Conservation (phyloP, 2,113 vertebrate species). For the Merops nubicus region DNA sequence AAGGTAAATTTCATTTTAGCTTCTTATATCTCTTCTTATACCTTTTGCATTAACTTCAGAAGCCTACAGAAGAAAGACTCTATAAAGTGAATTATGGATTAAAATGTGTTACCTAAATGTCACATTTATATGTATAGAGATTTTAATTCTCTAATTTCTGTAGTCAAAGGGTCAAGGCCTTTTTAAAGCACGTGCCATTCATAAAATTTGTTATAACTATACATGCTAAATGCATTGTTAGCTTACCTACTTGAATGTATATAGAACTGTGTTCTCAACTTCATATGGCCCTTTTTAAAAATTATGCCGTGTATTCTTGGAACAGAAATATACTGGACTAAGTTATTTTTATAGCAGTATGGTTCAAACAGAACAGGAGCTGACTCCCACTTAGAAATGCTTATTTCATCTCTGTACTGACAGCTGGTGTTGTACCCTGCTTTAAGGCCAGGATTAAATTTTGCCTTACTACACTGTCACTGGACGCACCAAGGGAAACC, state of each 20-base stretch:
- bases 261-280: background rate
- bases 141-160: background rate
- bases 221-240: background rate
- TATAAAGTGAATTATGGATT: background rate
- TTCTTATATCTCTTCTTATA: background rate
- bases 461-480: background rate
- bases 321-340: background rate
- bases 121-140: background rate
- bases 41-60: background rate
- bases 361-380: background rate
- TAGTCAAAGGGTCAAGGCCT: background rate
- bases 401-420: background rate
- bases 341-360: background rate
- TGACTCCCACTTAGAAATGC: background rate
- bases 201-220: background rate
- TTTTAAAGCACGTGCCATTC: background rate
- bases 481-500: background rate
- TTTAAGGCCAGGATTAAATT: background rate
- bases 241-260: background rate
- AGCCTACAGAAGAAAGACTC: background rate
- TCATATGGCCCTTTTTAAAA: background rate
- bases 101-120: background rate
- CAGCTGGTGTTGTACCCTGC: background rate
- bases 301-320: background rate
- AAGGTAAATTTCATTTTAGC: background rate